Conservation (phyloP, 2,113 vertebrate species). For the Phylloscopus trochilus region DNA sequence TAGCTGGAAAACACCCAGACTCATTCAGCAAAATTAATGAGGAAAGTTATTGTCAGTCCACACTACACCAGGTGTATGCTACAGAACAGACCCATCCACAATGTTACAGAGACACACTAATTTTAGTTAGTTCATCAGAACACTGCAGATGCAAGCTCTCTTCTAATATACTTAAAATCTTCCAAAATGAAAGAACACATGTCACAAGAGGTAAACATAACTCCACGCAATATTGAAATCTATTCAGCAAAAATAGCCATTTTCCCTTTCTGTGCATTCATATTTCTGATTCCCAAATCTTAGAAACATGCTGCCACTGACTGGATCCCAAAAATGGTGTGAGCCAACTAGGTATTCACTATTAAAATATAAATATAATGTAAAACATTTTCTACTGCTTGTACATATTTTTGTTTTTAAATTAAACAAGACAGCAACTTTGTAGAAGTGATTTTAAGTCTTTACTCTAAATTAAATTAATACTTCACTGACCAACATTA, state of each 20-base stretch:
- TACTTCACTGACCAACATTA: not conserved
- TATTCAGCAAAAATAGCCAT: not conserved
- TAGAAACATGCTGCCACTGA: not conserved
- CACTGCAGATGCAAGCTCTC: not conserved
- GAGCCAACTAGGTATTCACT: not conserved
- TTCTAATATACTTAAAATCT: not conserved
- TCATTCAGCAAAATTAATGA: not conserved
- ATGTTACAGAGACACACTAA: not conserved
- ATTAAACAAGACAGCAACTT: not conserved
- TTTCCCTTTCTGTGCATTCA: not conserved
- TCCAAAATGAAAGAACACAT: not conserved
- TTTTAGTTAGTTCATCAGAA: not conserved
- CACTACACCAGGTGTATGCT: not conserved
- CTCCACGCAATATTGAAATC: not conserved
- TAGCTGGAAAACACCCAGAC: not conserved
- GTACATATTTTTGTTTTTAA: not conserved
- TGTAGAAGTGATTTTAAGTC: not conserved
- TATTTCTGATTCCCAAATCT: not conserved
- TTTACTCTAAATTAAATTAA: not conserved
- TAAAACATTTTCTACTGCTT: not conserved
- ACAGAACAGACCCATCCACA: not conserved
- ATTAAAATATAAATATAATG: not conserved
- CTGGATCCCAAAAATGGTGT: not conserved
- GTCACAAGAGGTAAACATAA: not conserved
- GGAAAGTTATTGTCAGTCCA: not conserved